These are phyloP conservation scores for Neopipo cinnamomea DNA, from an alignment of 2,113 vertebrate species.

Conservation along the genomic window DNA sequence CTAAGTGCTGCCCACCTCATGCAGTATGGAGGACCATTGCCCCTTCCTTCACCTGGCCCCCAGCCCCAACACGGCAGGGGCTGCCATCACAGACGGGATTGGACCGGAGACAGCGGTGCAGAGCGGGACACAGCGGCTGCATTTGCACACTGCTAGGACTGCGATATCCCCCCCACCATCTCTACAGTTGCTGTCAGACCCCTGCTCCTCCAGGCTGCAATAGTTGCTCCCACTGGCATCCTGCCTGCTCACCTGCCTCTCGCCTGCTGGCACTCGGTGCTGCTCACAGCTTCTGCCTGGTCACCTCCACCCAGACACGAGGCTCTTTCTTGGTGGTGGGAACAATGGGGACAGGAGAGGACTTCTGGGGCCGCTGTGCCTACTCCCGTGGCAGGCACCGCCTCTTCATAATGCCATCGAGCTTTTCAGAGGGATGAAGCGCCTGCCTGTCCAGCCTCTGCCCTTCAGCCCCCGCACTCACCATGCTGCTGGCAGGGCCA, in stretches of 20 bases:
- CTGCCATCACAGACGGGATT: rapidly evolving
- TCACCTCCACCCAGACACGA: background rate
- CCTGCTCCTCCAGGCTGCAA: background rate
- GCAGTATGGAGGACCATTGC: rapidly evolving
- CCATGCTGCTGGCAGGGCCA: background rate
- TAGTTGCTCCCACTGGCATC: background rate
- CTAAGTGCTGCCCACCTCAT: rapidly evolving
- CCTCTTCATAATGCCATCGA: background rate
- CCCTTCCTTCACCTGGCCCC: background rate
- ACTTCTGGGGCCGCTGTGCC: background rate
- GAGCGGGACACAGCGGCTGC: background rate
- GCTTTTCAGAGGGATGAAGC: background rate
- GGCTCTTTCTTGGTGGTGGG: background rate
- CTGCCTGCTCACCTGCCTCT: constrained; percentile 1
- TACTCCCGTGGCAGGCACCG: background rate
- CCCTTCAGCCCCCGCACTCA: background rate
- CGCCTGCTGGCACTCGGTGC: rapidly evolving
- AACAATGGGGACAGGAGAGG: background rate
- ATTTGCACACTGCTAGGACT: rapidly evolving
- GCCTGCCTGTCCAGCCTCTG: background rate
- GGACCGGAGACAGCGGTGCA: rapidly evolving
- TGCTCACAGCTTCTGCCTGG: background rate
- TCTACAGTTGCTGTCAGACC: rapidly evolving
- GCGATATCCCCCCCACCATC: background rate
- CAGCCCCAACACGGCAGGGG: rapidly evolving